A percentile compares a stretch with the other conserved stretches of the same genome.
These are phyloP conservation scores for Drosophila asahinai DNA, from an alignment of 1,140 invertebrate species.

Conservation along the genomic window DNA sequence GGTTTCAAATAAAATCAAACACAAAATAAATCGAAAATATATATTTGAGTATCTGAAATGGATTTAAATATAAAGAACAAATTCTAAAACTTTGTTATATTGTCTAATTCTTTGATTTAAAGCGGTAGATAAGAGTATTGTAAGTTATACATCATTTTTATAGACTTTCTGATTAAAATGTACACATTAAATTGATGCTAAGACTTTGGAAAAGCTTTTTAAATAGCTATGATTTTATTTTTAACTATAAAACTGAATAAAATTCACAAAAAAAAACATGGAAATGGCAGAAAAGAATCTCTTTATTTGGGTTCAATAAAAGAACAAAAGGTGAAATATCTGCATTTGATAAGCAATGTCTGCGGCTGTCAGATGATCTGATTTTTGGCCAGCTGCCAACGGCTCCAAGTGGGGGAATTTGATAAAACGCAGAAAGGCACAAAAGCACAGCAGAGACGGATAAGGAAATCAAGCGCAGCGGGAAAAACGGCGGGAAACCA, in stretches of 20 bases:
- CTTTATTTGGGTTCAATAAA: not conserved
- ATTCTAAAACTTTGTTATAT: too few relatives aligned
- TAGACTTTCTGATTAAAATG: not conserved
- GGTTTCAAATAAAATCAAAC: too few relatives aligned
- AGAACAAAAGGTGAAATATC: not conserved
- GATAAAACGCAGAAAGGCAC: constrained; percentile 49
- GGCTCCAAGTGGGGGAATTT: constrained; percentile 34
- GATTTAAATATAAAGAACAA: not conserved
- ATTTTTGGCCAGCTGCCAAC: constrained; percentile 27
- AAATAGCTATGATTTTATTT: not conserved
- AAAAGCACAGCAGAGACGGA: constrained; percentile 2
- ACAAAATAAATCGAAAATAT: too few relatives aligned
- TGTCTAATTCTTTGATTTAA: too few relatives aligned
- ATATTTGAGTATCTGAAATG: too few relatives aligned
- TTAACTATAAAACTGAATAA: not conserved
- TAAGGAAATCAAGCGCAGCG: constrained; percentile 54
- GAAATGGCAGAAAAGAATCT: not conserved
- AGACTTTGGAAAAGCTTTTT: not conserved
- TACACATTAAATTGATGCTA: not conserved
- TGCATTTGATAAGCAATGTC: constrained; percentile 38
- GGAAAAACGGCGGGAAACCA: constrained; percentile 14
- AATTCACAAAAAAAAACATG: not conserved
- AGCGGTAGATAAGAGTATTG: too few relatives aligned
- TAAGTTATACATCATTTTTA: too few relatives aligned
- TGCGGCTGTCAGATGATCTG: constrained; percentile 34